Conservation (phyloP, 2,797 vertebrate species). For the Silurus aristotelis region DNA sequence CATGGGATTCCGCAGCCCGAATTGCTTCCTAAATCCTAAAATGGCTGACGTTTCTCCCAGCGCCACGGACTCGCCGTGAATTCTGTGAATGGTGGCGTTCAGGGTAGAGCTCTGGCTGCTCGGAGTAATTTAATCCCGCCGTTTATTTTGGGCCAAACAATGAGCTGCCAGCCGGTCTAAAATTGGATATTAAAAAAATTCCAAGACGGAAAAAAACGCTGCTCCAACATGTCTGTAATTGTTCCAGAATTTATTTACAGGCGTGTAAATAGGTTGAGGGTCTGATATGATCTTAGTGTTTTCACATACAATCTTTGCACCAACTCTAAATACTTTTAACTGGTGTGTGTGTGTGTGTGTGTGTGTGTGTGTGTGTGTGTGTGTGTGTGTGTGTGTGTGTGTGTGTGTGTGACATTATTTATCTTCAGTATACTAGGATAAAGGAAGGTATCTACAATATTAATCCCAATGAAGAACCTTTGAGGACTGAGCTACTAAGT, state of each 20-base stretch:
- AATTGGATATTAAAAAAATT: conserved; percentile 14
- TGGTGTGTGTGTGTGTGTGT: neutral
- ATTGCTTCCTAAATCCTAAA: neutral
- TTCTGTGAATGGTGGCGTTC: neutral
- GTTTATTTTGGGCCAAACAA: conserved; percentile 23
- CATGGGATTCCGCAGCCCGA: neutral
- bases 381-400: neutral
- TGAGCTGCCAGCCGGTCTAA: neutral
- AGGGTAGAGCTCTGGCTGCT: neutral
- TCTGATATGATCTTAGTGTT: too few species aligned
- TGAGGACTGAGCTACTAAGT: conserved; percentile 79
- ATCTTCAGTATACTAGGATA: conserved; percentile 79
- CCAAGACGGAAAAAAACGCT: neutral
- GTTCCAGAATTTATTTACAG: conserved; percentile 6
- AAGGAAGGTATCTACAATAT: conserved; percentile 85
- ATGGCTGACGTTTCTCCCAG: neutral
- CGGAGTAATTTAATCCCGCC: neutral
- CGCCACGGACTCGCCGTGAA: neutral
- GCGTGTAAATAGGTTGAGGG: neutral
- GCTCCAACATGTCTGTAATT: neutral
- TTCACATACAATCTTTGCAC: neutral
- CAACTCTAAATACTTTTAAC: neutral
- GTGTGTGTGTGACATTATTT: neutral
- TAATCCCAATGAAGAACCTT: conserved; percentile 82
- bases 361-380: neutral